Conservation (phyloP, 2,888 invertebrate species). For the Clanis bilineata region DNA sequence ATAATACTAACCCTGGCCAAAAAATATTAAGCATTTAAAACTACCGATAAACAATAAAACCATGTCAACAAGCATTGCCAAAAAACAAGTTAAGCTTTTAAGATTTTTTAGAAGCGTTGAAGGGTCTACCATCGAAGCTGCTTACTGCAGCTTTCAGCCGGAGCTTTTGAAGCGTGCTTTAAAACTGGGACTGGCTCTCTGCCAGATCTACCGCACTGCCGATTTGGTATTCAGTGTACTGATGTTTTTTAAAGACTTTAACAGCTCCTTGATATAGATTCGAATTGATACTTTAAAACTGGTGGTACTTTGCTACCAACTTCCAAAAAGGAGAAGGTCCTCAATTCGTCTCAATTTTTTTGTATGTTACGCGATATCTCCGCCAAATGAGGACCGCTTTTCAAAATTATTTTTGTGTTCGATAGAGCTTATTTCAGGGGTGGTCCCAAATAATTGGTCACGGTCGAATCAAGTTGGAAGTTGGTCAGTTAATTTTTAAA, state of each 20-base stretch:
- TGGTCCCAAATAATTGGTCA: no score
- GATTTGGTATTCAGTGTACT: conserved; percentile 14
- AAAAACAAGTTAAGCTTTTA: conserved; percentile 13
- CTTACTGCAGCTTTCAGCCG: conserved; percentile 21
- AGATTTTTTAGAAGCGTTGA: conserved; percentile 17
- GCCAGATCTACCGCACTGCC: conserved; percentile 20
- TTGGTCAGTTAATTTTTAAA: no score
- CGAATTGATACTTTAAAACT: neutral
- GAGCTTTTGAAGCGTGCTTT: conserved; percentile 24
- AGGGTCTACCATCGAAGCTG: conserved; percentile 15
- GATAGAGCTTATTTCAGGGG: no score
- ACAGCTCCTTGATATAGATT: neutral
- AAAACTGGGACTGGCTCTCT: conserved; percentile 21
- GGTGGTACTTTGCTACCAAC: no score
- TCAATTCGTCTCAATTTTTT: no score
- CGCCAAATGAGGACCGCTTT: no score
- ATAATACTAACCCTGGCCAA: no score
- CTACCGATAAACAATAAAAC: neutral
- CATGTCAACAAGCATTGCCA: neutral
- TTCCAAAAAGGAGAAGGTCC: no score
- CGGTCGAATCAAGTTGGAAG: no score
- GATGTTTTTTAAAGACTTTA: conserved; percentile 4
- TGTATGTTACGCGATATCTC: no score
- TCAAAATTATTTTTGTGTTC: no score
- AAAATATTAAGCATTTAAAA: neutral